These are phyloP conservation scores for Halcyon smyrnensis DNA, from an alignment of 2,797 vertebrate genomes.

Conservation along the genomic window DNA sequence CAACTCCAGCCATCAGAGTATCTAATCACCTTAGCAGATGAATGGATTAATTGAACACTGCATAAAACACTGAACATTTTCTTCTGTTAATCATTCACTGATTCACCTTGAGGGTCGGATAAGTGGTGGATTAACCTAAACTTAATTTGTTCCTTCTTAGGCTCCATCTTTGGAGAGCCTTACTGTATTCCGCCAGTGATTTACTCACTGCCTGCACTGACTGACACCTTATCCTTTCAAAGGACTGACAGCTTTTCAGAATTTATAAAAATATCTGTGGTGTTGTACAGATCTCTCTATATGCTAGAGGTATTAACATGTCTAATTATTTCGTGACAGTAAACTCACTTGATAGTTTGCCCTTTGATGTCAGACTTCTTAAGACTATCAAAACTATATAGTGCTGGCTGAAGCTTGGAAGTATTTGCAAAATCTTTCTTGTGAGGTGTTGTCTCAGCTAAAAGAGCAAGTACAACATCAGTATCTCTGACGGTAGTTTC, in stretches of 20 bases:
- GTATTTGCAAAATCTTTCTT: not conserved
- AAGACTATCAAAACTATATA: not conserved
- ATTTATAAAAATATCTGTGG: not conserved
- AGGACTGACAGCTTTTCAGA: not conserved
- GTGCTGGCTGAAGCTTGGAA: not conserved
- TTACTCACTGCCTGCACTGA: not conserved
- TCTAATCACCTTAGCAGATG: constrained; percentile 47
- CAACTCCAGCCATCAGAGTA: not conserved
- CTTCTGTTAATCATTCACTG: constrained; percentile 50
- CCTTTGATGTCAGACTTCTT: not conserved
- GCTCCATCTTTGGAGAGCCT: not conserved
- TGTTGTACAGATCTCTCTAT: not conserved
- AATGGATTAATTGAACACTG: constrained; percentile 61
- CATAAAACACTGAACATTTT: constrained; percentile 48
- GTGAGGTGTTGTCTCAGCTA: not conserved
- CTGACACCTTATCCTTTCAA: not conserved
- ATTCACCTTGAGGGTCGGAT: constrained; percentile 63
- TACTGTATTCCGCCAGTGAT: not conserved
- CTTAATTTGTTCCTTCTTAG: constrained; percentile 37
- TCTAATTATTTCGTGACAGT: not conserved
- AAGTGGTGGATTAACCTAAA: constrained; percentile 42
- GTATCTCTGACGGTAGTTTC: not conserved
- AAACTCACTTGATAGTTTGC: not conserved
- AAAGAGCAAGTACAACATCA: not conserved
- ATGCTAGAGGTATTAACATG: not conserved